phyloP scores from a whole-genome alignment of 2,888 invertebrate genomes.

The Eubasilissa splendida region DNA sequence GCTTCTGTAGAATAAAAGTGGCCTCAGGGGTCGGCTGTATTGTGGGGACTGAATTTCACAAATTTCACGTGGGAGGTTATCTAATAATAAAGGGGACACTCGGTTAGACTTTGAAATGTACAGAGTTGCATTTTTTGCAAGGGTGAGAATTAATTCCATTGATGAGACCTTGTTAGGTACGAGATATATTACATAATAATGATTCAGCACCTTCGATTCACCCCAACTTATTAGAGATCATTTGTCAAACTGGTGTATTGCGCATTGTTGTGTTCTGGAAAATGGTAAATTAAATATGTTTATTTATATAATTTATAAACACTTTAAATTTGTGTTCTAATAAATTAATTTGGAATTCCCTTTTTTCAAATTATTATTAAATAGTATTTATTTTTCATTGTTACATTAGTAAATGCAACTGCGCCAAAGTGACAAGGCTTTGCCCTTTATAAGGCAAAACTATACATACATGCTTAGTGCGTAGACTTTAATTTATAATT shows the following conservation, averaged over 20 bases:
- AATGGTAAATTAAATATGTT: too few relatives aligned
- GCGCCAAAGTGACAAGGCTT: too few relatives aligned
- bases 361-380: too few relatives aligned
- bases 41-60: conserved; percentile 8
- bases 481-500: too few relatives aligned
- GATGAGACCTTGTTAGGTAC: conserved; percentile 9
- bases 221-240: neutral
- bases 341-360: too few relatives aligned
- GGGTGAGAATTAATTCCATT: conserved; percentile 12
- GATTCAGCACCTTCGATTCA: neutral
- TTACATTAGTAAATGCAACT: too few relatives aligned
- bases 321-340: too few relatives aligned
- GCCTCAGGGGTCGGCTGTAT: conserved; percentile 6
- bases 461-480: too few relatives aligned
- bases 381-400: too few relatives aligned
- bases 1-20: neutral
- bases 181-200: conserved; percentile 18
- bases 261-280: too few relatives aligned
- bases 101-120: conserved; percentile 9
- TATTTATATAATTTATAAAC: too few relatives aligned
- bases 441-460: too few relatives aligned
- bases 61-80: conserved; percentile 22
- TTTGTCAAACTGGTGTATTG: neutral
- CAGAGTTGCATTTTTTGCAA: conserved; percentile 24
- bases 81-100: conserved; percentile 25